Base-by-base conservation (phyloP, 2,888 invertebrate species). In the Drosophila prolongata region DNA sequence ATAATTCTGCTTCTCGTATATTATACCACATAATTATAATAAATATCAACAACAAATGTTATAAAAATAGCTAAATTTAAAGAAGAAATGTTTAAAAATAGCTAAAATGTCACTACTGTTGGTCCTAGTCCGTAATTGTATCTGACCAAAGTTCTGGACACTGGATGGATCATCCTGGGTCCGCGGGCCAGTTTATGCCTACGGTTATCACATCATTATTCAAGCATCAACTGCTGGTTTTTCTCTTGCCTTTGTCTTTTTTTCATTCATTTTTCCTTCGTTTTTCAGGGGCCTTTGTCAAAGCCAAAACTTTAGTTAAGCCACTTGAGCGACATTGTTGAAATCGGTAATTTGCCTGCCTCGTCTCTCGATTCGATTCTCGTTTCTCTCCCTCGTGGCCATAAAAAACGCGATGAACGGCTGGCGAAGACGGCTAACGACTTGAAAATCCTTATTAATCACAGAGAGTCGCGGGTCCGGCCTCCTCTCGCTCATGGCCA, bases 381-480 rank as follows among this genome's bases (percentile, higher is more conserved):
- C 59, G 14, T 43, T 19, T 62, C 50, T 10, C 38, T n/a, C 60
- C 59, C 68, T 69, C 76, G 79, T 82, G 85, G 70, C 80, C 74
- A 86, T 82, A 68, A 69, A 75, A 58, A 75, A 42, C 54, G 50
- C 38, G 53, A 56, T 13, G 52, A 59, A 60, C 77, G 75, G 56
- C 56, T 47, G 58, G 52, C 60, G 49, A 69, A 46, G 61, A 67
- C 70, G 70, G 70, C 89, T 86, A 86, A 86, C 85, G 85, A 86
- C 85, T 86, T 81, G 88, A 86, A 86, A 86, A 86, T 89, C 85
- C 85, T 86, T 86, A 86, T 89, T 86, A 86, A 86, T 86, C 85
- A 86, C 85, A 87, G 78, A 85, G 66, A 69, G 70, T 74, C 70
- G 61, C 70, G 62, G 73, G 62, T 52, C 61, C 61, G 40, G 59